Conservation (phyloP, 2,797 vertebrate species). For the Coregonus suidteri region DNA sequence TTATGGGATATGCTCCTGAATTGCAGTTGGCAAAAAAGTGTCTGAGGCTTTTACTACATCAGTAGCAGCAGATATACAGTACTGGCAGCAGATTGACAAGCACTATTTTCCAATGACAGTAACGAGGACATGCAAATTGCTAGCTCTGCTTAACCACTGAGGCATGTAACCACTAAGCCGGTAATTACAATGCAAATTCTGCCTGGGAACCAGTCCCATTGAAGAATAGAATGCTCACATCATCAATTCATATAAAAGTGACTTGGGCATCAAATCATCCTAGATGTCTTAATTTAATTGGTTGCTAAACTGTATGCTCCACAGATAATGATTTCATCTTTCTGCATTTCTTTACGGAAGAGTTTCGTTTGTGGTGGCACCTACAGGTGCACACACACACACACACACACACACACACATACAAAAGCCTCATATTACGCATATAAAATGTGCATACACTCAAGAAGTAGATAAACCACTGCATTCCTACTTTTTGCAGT, state of each 20-base stretch:
- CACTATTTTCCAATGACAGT: constrained; percentile 8
- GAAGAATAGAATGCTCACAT: constrained; percentile 18
- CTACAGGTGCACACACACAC: neutral
- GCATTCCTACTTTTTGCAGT: neutral
- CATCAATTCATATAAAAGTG: constrained; percentile 5
- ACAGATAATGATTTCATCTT: neutral
- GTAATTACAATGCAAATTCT: constrained; percentile 28
- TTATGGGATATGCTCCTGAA: neutral
- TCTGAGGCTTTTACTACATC: neutral
- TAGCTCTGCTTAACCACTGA: constrained; percentile 24
- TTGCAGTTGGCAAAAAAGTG: neutral
- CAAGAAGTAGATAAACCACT: neutral
- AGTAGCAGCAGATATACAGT: neutral
- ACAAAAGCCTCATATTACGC: neutral
- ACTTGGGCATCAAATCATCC: neutral
- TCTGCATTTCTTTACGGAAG: neutral
- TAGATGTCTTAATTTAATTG: constrained; percentile 2
- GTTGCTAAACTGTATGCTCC: neutral
- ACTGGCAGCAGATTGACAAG: constrained; percentile 7
- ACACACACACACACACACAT: neutral
- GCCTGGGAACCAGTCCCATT: constrained; percentile 17
- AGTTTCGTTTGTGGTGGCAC: constrained; percentile 2
- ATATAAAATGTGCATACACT: neutral
- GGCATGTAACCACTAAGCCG: constrained; percentile 23
- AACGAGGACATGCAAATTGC: constrained; percentile 22